Evolutionary conservation across 2,888 invertebrate species (phyloP).

Genomic region (Eretmocerus hayati): DNA sequence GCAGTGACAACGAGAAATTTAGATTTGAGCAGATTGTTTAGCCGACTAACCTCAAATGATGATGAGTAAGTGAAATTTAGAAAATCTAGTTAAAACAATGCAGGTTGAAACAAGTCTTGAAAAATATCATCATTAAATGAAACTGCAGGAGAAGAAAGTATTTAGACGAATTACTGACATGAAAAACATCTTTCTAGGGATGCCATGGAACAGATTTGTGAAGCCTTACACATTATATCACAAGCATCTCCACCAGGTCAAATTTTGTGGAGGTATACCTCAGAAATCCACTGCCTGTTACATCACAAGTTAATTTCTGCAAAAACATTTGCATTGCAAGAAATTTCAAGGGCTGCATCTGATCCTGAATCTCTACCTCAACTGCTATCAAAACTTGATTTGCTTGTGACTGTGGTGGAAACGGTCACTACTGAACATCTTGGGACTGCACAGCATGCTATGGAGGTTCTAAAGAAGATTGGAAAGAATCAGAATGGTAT

Average conservation of each 20-base stretch:
- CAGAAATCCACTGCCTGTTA: slow-evolving; percentile 30
- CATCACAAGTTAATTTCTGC: slow-evolving; percentile 28
- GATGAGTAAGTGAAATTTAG: slow-evolving; percentile 24
- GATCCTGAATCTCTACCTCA: slow-evolving; percentile 38
- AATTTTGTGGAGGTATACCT: slow-evolving; percentile 30
- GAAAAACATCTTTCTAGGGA: slow-evolving; percentile 27
- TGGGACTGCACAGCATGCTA: slow-evolving; percentile 56
- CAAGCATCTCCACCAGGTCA: slow-evolving; percentile 30
- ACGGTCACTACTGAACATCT: slow-evolving; percentile 56
- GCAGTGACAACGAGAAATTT: slow-evolving; percentile 21
- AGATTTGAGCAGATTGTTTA: slow-evolving; percentile 30
- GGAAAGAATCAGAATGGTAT: slow-evolving; percentile 48
- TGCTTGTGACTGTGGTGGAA: slow-evolving; percentile 54
- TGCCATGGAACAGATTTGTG: slow-evolving; percentile 31
- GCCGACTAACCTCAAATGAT: slow-evolving; percentile 36
- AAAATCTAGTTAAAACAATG: not conserved
- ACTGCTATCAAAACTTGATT: slow-evolving; percentile 48
- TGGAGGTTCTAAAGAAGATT: slow-evolving; percentile 51
- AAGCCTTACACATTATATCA: slow-evolving; percentile 25
- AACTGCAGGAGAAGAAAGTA: no score
- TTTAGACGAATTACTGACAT: no score
- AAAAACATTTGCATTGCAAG: slow-evolving; percentile 30
- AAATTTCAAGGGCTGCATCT: slow-evolving; percentile 27
- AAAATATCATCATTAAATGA: no score
- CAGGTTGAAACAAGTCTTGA: not conserved